Evolutionary conservation across 2,113 vertebrate species (phyloP), one percentile per base, ranked within the genome.

Genomic region (Arothron firmamentum): DNA sequence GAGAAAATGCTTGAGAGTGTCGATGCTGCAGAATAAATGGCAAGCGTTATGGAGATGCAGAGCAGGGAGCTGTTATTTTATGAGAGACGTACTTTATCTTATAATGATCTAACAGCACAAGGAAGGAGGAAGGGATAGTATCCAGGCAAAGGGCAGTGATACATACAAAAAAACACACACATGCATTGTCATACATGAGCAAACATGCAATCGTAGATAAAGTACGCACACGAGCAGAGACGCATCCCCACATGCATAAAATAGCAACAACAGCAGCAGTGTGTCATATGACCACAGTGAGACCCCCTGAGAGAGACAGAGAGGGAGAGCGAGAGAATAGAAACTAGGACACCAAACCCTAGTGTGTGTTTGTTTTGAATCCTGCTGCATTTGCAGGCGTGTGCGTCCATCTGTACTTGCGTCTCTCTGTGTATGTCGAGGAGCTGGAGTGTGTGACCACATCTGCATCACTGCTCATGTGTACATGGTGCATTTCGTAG

Each of bases 291-390:
- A 86, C 64, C 68, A 69, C 62, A 62, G 68, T 23, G 59, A 72
- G 69, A 72, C 52, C 57, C 58, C 64, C 52, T n/a, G 70, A 79
- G 70, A 73, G 18, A 56, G 65, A 76, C 63, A 53, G 70, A 62
- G 72, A 49, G 65, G 59, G 72, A 59, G 59, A 65, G 58, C 65
- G 55, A 78, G 73, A 83, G 65, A 79, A 75, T 59, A 77, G 74
- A 88, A 88, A 84, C 65, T 85, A 87, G 87, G 87, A 87, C 87
- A 88, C 66, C 75, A 83, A 83, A 81, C 74, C 77, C 72, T 54
- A 65, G 77, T 81, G 82, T 79, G 77, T 79, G 74, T 86, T 75
- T 80, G 64, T 68, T 78, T 81, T 62, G 64, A 52, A 15, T 79
- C 62, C 65, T 74, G 63, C 78, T 72, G 80, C 70, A 79, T 84